Conservation (phyloP, 2,888 invertebrate species). For the Gymnosoma rotundatum region DNA sequence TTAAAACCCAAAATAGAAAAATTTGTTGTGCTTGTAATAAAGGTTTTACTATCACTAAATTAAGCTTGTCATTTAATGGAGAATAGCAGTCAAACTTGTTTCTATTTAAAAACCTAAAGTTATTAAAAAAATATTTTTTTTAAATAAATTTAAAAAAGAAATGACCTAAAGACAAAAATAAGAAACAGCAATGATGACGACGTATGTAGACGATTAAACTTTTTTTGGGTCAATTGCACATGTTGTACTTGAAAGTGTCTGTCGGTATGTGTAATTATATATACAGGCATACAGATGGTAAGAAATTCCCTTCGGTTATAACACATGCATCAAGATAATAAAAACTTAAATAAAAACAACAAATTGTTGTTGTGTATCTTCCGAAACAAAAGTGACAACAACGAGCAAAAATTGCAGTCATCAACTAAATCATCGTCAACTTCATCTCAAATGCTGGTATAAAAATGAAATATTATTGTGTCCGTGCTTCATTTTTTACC, state of each 20-base stretch:
- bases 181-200: too few relatives aligned
- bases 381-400: slow-evolving; percentile 14
- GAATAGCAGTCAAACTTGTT: too few relatives aligned
- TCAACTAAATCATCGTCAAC: slow-evolving; percentile 16
- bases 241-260: slow-evolving; percentile 43
- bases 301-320: slow-evolving; percentile 47
- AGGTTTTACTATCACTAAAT: too few relatives aligned
- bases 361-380: slow-evolving; percentile 10
- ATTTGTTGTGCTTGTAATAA: too few relatives aligned
- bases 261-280: background rate
- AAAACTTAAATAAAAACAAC: slow-evolving; percentile 8
- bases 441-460: background rate
- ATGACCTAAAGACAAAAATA: too few relatives aligned
- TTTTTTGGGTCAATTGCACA: too few relatives aligned
- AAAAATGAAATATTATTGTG: background rate
- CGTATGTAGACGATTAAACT: too few relatives aligned
- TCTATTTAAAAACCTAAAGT: too few relatives aligned
- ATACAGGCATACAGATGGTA: background rate
- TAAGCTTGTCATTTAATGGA: too few relatives aligned
- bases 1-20: too few relatives aligned
- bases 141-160: too few relatives aligned
- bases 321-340: slow-evolving; percentile 29
- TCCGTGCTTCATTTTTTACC: background rate
- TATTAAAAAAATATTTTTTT: too few relatives aligned
- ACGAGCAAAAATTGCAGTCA: background rate